phyloP scores from a whole-genome alignment of 2,888 invertebrate species.

The Acanthosepion pharaonis region DNA sequence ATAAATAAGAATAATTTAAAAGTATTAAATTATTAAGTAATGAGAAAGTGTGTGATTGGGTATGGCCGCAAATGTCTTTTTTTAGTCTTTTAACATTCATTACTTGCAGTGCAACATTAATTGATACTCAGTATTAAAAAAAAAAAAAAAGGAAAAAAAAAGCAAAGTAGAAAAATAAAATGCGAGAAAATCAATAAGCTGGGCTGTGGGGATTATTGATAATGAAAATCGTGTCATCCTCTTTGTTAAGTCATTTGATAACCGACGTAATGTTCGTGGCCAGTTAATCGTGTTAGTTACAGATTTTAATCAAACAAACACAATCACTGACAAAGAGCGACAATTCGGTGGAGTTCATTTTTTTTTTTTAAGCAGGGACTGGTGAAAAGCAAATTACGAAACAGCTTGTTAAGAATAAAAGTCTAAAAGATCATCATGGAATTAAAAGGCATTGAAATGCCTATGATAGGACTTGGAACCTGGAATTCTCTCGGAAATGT shows the following conservation, averaged over 20 bases:
- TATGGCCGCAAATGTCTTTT: no score
- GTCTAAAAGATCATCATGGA: neutral
- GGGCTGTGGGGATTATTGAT: neutral
- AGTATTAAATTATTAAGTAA: no score
- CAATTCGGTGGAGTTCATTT: neutral
- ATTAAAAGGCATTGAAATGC: constrained; percentile 52
- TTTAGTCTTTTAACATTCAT: no score
- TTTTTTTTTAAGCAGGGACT: neutral
- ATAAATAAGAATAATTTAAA: no score
- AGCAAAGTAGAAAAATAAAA: no score
- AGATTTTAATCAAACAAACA: neutral
- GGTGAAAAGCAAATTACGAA: neutral
- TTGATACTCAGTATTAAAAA: no score
- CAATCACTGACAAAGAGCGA: neutral
- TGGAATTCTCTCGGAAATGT: constrained; percentile 56
- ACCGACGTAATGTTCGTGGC: neutral
- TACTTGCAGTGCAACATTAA: no score
- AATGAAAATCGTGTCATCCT: neutral
- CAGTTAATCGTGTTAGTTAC: neutral
- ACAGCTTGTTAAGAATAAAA: neutral
- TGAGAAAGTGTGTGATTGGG: no score
- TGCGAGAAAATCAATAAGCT: neutral
- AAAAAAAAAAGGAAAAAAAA: no score
- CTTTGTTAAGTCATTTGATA: neutral
- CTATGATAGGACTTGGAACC: constrained; percentile 63